A percentile compares a stretch with the other conserved stretches of the same genome.
Evolutionary conservation across 1,140 invertebrate species (phyloP).

Genomic region (Bombus pyrosoma): DNA sequence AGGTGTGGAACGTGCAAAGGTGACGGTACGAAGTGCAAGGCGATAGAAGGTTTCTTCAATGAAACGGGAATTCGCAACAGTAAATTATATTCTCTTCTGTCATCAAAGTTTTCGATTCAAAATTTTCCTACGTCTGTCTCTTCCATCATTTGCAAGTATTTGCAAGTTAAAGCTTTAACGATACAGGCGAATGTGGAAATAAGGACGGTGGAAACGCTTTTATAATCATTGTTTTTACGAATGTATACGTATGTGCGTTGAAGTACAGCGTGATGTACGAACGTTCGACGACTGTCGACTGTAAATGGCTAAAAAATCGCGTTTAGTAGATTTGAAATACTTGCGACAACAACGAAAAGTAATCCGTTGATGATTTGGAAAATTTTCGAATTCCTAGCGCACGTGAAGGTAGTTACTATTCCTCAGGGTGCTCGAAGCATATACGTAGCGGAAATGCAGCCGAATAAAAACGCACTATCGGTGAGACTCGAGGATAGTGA

Average conservation of each 20-base stretch:
- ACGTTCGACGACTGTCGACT: too few species aligned
- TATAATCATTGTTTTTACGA: too few species aligned
- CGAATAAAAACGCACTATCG: conserved; percentile 78
- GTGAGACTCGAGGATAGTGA: conserved; percentile 71
- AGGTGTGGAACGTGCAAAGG: conserved; percentile 88
- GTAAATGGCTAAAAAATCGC: too few species aligned
- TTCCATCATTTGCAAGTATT: too few species aligned
- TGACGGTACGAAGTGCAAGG: conserved; percentile 85
- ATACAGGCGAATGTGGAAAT: too few species aligned
- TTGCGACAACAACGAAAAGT: neutral
- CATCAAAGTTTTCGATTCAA: too few species aligned
- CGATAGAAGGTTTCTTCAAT: conserved; percentile 75
- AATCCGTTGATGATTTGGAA: neutral
- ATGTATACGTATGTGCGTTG: too few species aligned
- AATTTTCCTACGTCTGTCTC: too few species aligned
- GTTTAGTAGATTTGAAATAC: neutral
- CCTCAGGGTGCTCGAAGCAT: conserved; percentile 80
- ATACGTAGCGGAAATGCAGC: conserved; percentile 71
- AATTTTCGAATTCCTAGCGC: conserved; percentile 67
- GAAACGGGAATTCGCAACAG: neutral
- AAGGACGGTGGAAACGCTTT: too few species aligned
- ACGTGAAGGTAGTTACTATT: conserved; percentile 77
- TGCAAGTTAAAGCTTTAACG: too few species aligned
- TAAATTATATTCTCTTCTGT: neutral
- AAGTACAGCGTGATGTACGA: too few species aligned